Percentiles rank a stretch among this genome's conserved stretches.
phyloP scores from a whole-genome alignment of 2,113 vertebrate species.

The Acrocephalus kingi region DNA sequence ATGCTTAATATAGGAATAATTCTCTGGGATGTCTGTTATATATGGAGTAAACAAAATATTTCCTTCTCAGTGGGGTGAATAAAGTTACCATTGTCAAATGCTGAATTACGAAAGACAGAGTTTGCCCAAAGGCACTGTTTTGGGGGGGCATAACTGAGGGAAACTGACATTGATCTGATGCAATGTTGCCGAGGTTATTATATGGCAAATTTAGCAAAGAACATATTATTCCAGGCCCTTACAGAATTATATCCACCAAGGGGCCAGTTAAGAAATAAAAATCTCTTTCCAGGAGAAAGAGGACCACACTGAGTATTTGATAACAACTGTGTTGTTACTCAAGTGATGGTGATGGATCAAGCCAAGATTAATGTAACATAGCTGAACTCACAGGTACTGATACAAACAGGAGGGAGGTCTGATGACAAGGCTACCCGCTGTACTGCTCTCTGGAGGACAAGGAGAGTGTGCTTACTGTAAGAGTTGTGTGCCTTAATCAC shows the following conservation, averaged over 20 bases:
- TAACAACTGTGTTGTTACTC: neutral
- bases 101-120: neutral
- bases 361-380: neutral
- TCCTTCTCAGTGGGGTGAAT: neutral
- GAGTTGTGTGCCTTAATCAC: neutral
- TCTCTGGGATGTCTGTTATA: neutral
- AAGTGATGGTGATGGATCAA: neutral
- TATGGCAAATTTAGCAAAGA: neutral
- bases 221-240: neutral
- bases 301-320: neutral
- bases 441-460: neutral
- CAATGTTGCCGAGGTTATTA: neutral
- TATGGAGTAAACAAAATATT: neutral
- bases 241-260: neutral
- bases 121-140: neutral
- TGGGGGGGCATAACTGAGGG: neutral
- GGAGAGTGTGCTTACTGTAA: neutral
- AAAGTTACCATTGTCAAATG: neutral
- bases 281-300: neutral
- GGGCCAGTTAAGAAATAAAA: neutral
- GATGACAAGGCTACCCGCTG: fast-evolving
- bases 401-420: neutral
- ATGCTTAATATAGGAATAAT: neutral
- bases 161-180: neutral
- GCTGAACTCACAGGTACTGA: neutral